These are phyloP conservation scores for Gonocerus acuteangulatus DNA, from an alignment of 2,888 invertebrate genomes.

Conservation along the genomic window DNA sequence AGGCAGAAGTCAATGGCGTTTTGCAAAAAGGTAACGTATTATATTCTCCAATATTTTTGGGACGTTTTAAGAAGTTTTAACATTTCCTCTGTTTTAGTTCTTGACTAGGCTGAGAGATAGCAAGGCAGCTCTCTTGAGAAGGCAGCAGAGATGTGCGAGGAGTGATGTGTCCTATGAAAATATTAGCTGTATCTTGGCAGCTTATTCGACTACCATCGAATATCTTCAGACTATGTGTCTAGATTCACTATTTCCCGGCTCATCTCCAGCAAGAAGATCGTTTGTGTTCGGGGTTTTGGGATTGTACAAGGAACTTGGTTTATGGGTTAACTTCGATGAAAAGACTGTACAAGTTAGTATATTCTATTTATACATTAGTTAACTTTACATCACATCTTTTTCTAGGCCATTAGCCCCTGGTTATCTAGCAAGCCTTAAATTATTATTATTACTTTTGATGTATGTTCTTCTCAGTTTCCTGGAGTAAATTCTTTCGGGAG, in stretches of 20 bases:
- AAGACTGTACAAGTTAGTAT: not conserved
- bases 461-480: no score
- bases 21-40: slow-evolving; percentile 57
- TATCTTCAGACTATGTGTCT: slow-evolving; percentile 49
- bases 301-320: slow-evolving; percentile 37
- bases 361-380: not conserved
- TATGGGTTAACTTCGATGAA: slow-evolving; percentile 28
- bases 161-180: slow-evolving; percentile 8
- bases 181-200: slow-evolving; percentile 35
- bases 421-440: no score
- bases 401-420: no score
- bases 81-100: slow-evolving; percentile 39
- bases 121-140: slow-evolving; percentile 25
- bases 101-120: slow-evolving; percentile 50
- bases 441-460: no score
- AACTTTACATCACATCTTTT: no score
- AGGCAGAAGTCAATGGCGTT: slow-evolving; percentile 60
- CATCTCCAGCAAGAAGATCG: slow-evolving; percentile 55
- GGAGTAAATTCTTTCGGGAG: no score
- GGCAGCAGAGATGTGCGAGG: not conserved
- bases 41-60: not conserved
- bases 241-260: slow-evolving; percentile 52
- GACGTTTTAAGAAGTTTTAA: not conserved
- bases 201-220: slow-evolving; percentile 48
- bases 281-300: slow-evolving; percentile 53